Conservation (phyloP, 2,888 invertebrate species). For the Tribolium freemani region DNA sequence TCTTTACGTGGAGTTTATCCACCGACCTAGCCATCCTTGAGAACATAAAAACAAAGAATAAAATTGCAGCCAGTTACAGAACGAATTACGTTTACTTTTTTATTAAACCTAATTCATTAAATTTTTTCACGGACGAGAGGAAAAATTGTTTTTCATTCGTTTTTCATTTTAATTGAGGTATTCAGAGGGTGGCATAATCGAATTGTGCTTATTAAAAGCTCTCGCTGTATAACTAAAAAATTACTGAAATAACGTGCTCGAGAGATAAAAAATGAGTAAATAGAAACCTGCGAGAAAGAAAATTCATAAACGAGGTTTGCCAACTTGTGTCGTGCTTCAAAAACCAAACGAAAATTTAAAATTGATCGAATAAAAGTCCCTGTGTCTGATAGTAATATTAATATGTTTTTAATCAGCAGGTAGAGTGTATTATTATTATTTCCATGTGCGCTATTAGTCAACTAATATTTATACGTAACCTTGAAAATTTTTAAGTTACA, state of each 20-base stretch:
- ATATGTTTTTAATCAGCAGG: too few species aligned
- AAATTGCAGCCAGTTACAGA: not conserved
- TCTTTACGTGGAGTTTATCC: constrained; percentile 6
- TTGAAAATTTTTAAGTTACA: constrained; percentile 11
- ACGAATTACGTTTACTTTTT: constrained; percentile 1
- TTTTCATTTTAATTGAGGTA: not conserved
- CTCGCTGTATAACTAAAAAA: too few species aligned
- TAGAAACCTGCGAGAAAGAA: too few species aligned
- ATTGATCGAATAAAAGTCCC: too few species aligned
- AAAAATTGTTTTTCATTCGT: constrained; percentile 9
- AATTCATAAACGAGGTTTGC: too few species aligned
- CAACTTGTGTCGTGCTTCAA: too few species aligned
- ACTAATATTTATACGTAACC: not conserved
- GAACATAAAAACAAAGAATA: constrained; percentile 2
- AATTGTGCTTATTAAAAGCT: constrained; percentile 8
- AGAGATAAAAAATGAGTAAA: too few species aligned
- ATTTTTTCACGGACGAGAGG: not conserved
- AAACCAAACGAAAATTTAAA: too few species aligned
- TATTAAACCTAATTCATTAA: constrained; percentile 15
- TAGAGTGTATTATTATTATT: too few species aligned
- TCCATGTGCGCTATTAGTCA: not conserved
- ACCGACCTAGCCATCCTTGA: not conserved
- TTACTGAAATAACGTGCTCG: too few species aligned
- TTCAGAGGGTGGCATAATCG: constrained; percentile 1
- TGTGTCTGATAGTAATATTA: too few species aligned